These are phyloP conservation scores for Torymus tubicola DNA, from an alignment of 2,888 invertebrate species.

Conservation along the genomic window DNA sequence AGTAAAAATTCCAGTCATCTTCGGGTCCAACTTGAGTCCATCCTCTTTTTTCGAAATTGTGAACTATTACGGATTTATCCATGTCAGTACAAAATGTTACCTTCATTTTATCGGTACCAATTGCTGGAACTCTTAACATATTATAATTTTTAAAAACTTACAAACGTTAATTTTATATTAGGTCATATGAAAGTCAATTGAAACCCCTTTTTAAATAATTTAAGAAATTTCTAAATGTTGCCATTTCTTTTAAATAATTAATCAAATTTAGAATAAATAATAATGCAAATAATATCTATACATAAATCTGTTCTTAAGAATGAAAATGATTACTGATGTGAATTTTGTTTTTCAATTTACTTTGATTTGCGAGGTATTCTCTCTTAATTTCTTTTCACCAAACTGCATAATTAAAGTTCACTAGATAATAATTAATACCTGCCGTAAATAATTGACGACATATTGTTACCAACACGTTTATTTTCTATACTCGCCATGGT, in stretches of 20 bases:
- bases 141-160: background rate
- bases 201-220: too few relatives aligned
- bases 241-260: too few relatives aligned
- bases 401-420: background rate
- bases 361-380: background rate
- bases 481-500: conserved; percentile 67
- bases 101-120: conserved; percentile 77
- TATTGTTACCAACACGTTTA: conserved; percentile 65
- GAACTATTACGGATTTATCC: conserved; percentile 94
- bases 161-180: too few relatives aligned
- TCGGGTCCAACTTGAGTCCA: conserved; percentile 93
- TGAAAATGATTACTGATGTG: too few relatives aligned
- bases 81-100: conserved; percentile 89
- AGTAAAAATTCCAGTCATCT: conserved; percentile 97
- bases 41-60: conserved; percentile 94
- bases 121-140: conserved; percentile 55
- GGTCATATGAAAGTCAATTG: too few relatives aligned
- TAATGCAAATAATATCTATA: background rate
- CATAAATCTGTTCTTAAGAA: background rate
- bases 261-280: too few relatives aligned
- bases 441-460: conserved; percentile 65
- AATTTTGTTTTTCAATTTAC: too few relatives aligned
- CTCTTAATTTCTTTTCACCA: background rate
- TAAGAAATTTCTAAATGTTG: too few relatives aligned
- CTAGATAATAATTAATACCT: conserved; percentile 16